Base-by-base conservation (phyloP, 2,113 vertebrate genomes). In the Bettongia penicillata region DNA sequence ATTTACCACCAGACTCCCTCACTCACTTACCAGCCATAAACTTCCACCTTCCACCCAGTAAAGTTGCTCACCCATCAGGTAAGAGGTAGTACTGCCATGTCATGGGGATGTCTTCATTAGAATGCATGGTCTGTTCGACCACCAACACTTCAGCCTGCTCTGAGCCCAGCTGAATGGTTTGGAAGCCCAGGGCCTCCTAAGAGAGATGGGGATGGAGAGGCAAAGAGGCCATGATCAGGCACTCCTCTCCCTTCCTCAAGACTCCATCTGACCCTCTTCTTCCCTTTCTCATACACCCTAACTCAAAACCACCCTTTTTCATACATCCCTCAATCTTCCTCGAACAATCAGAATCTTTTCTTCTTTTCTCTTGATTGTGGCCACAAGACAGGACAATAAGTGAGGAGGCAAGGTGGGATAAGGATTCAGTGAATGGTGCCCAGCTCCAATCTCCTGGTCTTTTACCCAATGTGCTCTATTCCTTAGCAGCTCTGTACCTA, bases 81-180 rank as follows among this genome's bases (percentile, higher is more conserved):
- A 99, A 98, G 95, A 99, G 99, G 98, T 98, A 99, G 98, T 98
- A 98, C n/a, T 99, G 99, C 98, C 99, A 99, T 49, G 97, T 95
- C 0, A 93, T 93, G 10, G 99, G 98, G 91, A 96, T 2, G 1
- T 98, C 98, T 0, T 96, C 53, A 5, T 51, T 25, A 0, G 98
- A 90, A 19, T 97, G 97, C 92, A 99, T 4, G 0, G 96, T 98
- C 96, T 99, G 98, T 97, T 99, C 98, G 49, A 99, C 97, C 22
- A 99, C 99, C 92, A 99, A 99, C 8, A 99, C 99, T 57, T 99
- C 98, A 0, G 96, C 89, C 24, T 97, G 91, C 28, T 98, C 95
- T 0, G 48, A 98, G n/a, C 98, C 98, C 93, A 99, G 93, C 0
- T 95, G 95, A 96, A 99, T 98, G 68, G 28, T 97, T 98, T 99